Evolutionary conservation across 2,888 invertebrate species (phyloP).

Genomic region (Reticulitermes lucifugus): DNA sequence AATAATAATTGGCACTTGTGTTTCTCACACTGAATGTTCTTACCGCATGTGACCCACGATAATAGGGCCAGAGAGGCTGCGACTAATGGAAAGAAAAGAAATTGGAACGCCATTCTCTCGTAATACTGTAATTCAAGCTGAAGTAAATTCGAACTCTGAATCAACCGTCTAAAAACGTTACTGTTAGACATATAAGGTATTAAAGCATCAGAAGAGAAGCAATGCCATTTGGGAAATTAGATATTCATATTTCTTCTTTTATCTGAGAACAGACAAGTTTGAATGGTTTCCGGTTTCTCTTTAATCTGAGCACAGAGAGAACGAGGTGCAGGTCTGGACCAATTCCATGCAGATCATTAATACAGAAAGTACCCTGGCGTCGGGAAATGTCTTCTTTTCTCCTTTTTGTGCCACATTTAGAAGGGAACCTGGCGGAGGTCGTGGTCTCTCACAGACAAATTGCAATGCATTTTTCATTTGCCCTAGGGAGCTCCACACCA

Average conservation of each 20-base stretch:
- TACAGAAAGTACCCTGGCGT: background rate
- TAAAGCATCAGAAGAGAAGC: background rate
- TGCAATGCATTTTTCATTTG: constrained; percentile 39
- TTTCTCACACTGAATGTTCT: too few species aligned
- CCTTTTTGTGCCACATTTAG: background rate
- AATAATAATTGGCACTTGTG: too few species aligned
- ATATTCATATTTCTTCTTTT: constrained; percentile 17
- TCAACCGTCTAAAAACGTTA: background rate
- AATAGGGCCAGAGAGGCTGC: too few species aligned
- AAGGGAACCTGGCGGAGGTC: background rate
- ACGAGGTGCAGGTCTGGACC: background rate
- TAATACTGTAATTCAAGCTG: background rate
- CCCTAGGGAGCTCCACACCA: background rate
- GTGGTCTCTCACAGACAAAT: constrained; percentile 11
- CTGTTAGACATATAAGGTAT: constrained; percentile 2
- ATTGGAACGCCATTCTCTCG: too few species aligned
- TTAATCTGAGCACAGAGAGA: background rate
- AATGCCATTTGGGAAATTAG: constrained; percentile 19
- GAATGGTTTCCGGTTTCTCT: background rate
- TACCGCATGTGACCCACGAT: too few species aligned
- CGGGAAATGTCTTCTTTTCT: background rate
- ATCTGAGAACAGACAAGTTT: background rate
- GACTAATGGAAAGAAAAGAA: too few species aligned
- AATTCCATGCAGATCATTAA: background rate
- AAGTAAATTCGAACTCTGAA: background rate